Conservation (phyloP, 2,797 vertebrate species). For the Muraenolepis orangiensis region DNA sequence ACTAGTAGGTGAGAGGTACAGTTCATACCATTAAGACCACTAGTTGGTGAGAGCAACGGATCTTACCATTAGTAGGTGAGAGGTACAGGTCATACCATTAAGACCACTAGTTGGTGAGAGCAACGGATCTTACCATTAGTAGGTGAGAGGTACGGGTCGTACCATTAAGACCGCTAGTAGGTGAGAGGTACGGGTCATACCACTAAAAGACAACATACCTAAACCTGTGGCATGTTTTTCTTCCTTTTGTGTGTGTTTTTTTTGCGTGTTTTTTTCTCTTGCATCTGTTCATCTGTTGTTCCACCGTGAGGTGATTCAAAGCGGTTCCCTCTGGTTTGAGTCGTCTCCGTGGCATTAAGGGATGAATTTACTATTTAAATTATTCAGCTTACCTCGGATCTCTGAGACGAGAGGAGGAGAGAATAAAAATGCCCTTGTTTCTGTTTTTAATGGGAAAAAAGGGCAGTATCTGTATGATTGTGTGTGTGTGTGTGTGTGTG, state of each 20-base stretch:
- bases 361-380: neutral
- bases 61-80: no score
- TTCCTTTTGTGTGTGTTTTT: neutral
- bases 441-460: neutral
- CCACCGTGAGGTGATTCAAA: neutral
- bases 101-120: no score
- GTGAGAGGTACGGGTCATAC: no score
- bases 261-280: neutral
- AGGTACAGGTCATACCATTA: no score
- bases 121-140: no score
- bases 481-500: slow-evolving; percentile 6
- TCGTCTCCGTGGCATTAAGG: neutral
- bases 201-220: no score
- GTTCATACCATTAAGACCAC: no score
- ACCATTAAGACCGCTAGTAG: neutral
- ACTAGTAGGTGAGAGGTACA: no score
- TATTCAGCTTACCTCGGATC: neutral
- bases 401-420: neutral
- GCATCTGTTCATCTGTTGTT: neutral
- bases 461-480: neutral
- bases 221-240: neutral
- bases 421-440: neutral
- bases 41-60: no score
- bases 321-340: neutral
- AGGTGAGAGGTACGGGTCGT: no score